These are phyloP conservation scores for Homarus gammarus DNA, from an alignment of 2,888 invertebrate genomes.

Conservation along the genomic window DNA sequence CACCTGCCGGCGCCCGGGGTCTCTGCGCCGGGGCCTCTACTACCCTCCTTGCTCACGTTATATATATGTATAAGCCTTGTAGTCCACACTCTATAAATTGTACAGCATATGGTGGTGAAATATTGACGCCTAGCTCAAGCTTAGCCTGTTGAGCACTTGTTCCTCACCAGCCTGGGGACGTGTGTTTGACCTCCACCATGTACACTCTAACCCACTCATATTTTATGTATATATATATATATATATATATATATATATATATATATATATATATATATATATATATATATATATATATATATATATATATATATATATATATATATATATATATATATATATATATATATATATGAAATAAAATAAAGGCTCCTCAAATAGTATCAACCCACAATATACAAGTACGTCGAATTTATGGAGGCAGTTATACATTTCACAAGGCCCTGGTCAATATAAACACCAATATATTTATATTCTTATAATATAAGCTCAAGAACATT, in stretches of 20 bases:
- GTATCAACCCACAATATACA: no score
- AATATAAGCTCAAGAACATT: constrained; percentile 15
- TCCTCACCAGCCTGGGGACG: constrained; percentile 13
- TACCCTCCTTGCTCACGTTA: constrained; percentile 21
- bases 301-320: constrained; percentile 5
- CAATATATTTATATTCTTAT: constrained; percentile 32
- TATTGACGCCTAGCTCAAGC: constrained; percentile 57
- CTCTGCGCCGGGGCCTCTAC: neutral
- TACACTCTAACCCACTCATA: neutral
- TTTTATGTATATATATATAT: neutral
- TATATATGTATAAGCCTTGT: constrained; percentile 53
- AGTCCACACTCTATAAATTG: constrained; percentile 52
- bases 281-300: constrained; percentile 9
- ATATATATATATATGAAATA: constrained; percentile 20
- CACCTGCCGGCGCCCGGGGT: neutral
- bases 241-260: constrained; percentile 14
- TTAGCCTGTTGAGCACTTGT: constrained; percentile 43
- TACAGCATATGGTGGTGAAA: constrained; percentile 47
- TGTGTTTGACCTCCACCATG: neutral
- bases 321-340: constrained; percentile 29
- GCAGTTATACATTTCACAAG: constrained; percentile 4
- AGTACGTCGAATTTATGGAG: constrained; percentile 22
- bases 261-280: no score
- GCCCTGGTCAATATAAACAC: constrained; percentile 17
- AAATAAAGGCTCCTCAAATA: neutral